Evolutionary conservation across 2,113 vertebrate species (phyloP), one percentile per base, ranked within the genome.

Genomic region (Capreolus pygargus): DNA sequence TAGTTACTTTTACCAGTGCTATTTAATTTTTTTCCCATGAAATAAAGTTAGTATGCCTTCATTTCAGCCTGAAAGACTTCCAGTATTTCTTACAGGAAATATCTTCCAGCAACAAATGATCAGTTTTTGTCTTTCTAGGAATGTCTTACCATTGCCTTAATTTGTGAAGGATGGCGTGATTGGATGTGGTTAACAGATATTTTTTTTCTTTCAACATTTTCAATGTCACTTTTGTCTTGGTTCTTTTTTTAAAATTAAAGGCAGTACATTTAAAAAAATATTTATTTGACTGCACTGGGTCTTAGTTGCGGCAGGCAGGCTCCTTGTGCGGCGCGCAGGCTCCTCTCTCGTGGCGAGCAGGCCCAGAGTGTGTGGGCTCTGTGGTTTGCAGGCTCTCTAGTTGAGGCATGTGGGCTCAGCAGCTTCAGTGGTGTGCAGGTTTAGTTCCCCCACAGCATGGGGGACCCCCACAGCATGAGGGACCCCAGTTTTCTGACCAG

Each of bases 271-370:
- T 1, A 64, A 64, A 60, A 64, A n/a, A 8, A n/a, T 21, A 67
- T 36, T 36, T 21, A 1, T 70, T 36, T 70, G n/a, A 21, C 64
- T 23, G n/a, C n/a, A 6, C 5, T 23, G 67, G n/a, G n/a, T 70
- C n/a, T 70, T 70, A 12, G n/a, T 39, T 70, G n/a, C 0, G 0
- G n/a, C 19, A 70, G 39, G 67, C 67, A 23, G 19, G 67, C n/a
- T 39, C 10, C 6, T 39, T 39, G 10, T 12, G 10, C 11, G n/a
- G 5, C 1, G 2, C 10, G 1, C 19, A 70, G 67, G 67, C 67
- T 1, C 39, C 67, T 70, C 67, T 70, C n/a, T 12, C 23, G n/a
- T 2, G 10, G 10, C 2, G 0, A 1, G 2, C 17, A 67, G 64
- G 64, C n/a, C 64, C 64, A 11, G 64, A 36, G 64, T 0, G 9